These are phyloP conservation scores for Novumbra hubbsi DNA, from an alignment of 2,797 vertebrate genomes.

Conservation along the genomic window DNA sequence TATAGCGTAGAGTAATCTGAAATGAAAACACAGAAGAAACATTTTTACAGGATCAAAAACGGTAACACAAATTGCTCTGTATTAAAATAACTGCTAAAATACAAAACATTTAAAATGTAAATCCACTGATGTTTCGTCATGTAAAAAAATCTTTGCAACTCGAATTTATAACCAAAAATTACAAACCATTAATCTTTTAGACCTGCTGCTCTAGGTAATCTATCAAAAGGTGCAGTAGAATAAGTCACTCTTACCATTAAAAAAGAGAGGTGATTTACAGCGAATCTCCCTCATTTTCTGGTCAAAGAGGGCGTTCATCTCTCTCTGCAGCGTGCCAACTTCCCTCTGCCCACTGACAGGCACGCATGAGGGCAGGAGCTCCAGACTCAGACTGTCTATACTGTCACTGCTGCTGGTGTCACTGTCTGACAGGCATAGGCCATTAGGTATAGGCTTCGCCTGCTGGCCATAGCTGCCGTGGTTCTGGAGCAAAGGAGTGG, in stretches of 20 bases:
- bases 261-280: slow-evolving; percentile 89
- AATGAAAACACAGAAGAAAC: slow-evolving; percentile 20
- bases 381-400: slow-evolving; percentile 76
- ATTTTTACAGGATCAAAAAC: not conserved
- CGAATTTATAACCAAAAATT: not conserved
- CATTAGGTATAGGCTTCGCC: slow-evolving; percentile 63
- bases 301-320: slow-evolving; percentile 92
- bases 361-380: slow-evolving; percentile 59
- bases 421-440: slow-evolving; percentile 79
- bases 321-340: slow-evolving; percentile 90
- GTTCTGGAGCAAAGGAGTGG: slow-evolving; percentile 54
- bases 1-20: slow-evolving; percentile 41
- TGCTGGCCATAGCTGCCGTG: slow-evolving; percentile 65
- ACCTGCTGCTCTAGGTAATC: not conserved
- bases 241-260: slow-evolving; percentile 75
- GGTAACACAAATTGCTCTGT: not conserved
- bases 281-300: slow-evolving; percentile 92
- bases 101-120: no score
- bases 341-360: slow-evolving; percentile 71
- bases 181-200: not conserved
- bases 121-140: not conserved
- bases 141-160: not conserved
- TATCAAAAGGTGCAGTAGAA: not conserved
- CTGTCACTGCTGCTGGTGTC: slow-evolving; percentile 78
- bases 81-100: not conserved